A percentile compares a stretch with the other conserved stretches of the same genome.
Evolutionary conservation across 2,888 invertebrate species (phyloP).

Genomic region (Drosophila ezoana): DNA sequence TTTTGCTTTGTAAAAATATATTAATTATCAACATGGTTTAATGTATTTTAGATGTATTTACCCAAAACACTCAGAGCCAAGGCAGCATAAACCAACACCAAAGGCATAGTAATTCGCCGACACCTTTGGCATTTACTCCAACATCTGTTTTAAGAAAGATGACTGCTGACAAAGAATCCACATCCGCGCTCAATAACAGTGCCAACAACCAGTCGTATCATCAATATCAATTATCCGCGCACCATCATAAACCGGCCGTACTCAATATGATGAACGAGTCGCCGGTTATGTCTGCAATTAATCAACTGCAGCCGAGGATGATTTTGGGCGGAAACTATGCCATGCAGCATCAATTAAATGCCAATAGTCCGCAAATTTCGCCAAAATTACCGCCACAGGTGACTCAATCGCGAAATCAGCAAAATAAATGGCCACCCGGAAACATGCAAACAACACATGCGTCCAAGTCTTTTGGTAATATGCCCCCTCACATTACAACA

Average conservation of each 20-base stretch:
- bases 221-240: slow-evolving; percentile 33
- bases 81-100: slow-evolving; percentile 42
- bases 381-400: slow-evolving; percentile 59
- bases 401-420: slow-evolving; percentile 44
- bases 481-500: too few species aligned
- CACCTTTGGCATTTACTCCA: slow-evolving; percentile 95
- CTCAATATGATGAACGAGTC: slow-evolving; percentile 49
- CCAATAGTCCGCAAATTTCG: slow-evolving; percentile 62
- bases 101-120: slow-evolving; percentile 86
- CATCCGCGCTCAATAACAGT: slow-evolving; percentile 18
- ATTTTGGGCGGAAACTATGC: slow-evolving; percentile 80
- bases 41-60: slow-evolving; percentile 45
- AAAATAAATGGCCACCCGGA: slow-evolving; percentile 54
- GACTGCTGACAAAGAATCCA: slow-evolving; percentile 94
- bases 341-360: slow-evolving; percentile 55
- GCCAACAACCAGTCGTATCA: slow-evolving; percentile 26
- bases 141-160: slow-evolving; percentile 97
- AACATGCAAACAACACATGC: slow-evolving; percentile 45
- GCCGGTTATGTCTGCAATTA: slow-evolving; percentile 57
- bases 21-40: too few species aligned
- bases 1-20: too few species aligned
- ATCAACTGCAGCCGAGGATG: slow-evolving; percentile 77
- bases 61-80: slow-evolving; percentile 26
- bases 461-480: slow-evolving; percentile 57
- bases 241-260: slow-evolving; percentile 36